Base-by-base conservation (phyloP, 2,113 vertebrate species). In the Turdus rufiventris region DNA sequence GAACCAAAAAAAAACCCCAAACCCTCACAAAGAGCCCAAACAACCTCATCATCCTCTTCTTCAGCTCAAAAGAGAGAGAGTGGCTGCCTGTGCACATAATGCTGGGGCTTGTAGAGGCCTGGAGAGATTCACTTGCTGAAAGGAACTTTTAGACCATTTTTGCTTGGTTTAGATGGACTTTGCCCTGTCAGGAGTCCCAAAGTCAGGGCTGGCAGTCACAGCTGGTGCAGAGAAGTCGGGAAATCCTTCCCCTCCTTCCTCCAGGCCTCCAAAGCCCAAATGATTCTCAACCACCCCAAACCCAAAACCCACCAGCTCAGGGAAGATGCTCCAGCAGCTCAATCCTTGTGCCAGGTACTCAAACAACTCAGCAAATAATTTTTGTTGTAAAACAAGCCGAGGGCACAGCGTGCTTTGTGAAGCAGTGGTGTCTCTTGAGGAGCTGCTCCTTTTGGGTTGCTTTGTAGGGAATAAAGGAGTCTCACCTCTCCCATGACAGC, bases 401-500 rank as follows among this genome's bases (percentile, higher is more conserved):
- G 77, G 18, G 16, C 34, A 21, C 12, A 1, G 47, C 0, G 31
- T 0, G 0, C 21, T 47, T 50, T 54, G 58, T 14, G 75, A 79
- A 25, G 3, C 34, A 33, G 3, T 0, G 0, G 1, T 0, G 11
- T 20, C 28, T 68, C 42, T 65, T 5, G 5, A 45, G 29, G 50
- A 0, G 1, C 54, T 40, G 81, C 81, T 58, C 3, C 2, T 23
- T 70, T 66, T 40, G 81, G 75, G 68, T 12, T 50, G 61, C 40
- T 81, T 87, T 50, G n/a, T 12, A 18, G 84, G 86, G 77, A 61
- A 54, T 20, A 12, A 82, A 60, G 21, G 71, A 3, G 2, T 29
- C 98, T 97, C 94, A 99, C 99, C 99, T 99, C 99, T 85, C 99
- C 99, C 99, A 99, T 99, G 33, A 99, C 99, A 0, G 99, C 99